Percentiles rank a stretch among this genome's conserved stretches.
These are phyloP conservation scores for Hyposmocoma kahamanoa DNA, from an alignment of 1,140 invertebrate species.

Conservation along the genomic window DNA sequence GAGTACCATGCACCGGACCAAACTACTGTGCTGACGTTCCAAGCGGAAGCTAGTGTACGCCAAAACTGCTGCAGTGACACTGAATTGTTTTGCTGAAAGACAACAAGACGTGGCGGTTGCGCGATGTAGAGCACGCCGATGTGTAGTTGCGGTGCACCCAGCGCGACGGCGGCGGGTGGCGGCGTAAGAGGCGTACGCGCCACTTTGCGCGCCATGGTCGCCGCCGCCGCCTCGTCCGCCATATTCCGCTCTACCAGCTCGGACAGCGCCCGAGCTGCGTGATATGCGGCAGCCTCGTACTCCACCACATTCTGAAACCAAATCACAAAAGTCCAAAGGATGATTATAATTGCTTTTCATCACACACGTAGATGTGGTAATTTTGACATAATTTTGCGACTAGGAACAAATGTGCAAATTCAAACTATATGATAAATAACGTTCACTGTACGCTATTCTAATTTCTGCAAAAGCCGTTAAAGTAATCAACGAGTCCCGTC, in stretches of 20 bases:
- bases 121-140: slow-evolving; percentile 60
- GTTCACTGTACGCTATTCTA: too few relatives aligned
- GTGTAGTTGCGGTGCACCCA: slow-evolving; percentile 62
- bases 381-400: too few relatives aligned
- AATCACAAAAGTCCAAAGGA: slow-evolving; percentile 3
- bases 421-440: too few relatives aligned
- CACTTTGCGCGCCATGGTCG: slow-evolving; percentile 52
- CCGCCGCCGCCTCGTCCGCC: slow-evolving; percentile 46
- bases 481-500: too few relatives aligned
- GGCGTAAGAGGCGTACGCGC: slow-evolving; percentile 43
- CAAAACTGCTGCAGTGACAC: slow-evolving; percentile 53
- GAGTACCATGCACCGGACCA: slow-evolving; percentile 57
- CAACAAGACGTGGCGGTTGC: slow-evolving; percentile 44
- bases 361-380: too few relatives aligned
- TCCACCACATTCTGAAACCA: slow-evolving; percentile 48
- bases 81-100: slow-evolving; percentile 64
- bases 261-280: slow-evolving; percentile 54
- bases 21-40: slow-evolving; percentile 52
- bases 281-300: slow-evolving; percentile 49
- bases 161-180: slow-evolving; percentile 55
- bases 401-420: too few relatives aligned
- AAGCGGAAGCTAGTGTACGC: slow-evolving; percentile 58
- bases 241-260: slow-evolving; percentile 50
- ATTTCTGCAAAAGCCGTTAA: too few relatives aligned
- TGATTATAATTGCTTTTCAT: too few relatives aligned